phyloP scores from a whole-genome alignment of 2,113 vertebrate species.

The Drymodes brunneopygia region DNA sequence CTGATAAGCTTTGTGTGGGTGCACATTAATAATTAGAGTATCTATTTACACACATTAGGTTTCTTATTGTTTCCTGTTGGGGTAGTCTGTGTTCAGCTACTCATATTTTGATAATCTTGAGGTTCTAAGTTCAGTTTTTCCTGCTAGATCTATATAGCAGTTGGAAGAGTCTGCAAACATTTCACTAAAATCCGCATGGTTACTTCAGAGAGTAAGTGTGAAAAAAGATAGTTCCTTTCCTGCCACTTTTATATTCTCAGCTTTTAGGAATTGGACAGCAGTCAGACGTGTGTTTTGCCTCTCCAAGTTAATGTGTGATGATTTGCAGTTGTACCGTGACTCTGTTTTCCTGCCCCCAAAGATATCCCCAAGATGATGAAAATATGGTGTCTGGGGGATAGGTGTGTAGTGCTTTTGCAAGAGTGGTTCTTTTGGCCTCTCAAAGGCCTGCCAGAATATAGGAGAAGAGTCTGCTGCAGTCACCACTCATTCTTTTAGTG shows the following conservation, averaged over 20 bases:
- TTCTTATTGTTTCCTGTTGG: not conserved
- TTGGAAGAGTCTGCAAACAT: not conserved
- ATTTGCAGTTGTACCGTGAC: not conserved
- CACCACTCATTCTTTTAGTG: not conserved
- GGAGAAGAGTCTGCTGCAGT: not conserved
- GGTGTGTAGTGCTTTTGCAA: not conserved
- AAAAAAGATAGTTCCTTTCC: not conserved
- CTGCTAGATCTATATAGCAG: accelerated
- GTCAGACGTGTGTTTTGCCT: not conserved
- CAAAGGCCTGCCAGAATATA: accelerated
- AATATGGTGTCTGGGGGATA: not conserved
- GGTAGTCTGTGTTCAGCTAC: not conserved
- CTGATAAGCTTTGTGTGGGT: not conserved
- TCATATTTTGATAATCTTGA: not conserved
- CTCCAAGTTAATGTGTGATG: not conserved
- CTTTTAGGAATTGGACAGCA: not conserved
- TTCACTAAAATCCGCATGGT: not conserved
- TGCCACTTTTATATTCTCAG: not conserved
- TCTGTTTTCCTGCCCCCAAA: not conserved
- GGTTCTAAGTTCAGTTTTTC: not conserved
- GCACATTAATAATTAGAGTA: not conserved
- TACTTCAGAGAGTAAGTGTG: not conserved
- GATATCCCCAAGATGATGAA: not conserved
- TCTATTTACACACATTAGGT: not conserved
- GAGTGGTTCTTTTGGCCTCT: not conserved